phyloP scores from a whole-genome alignment of 2,797 vertebrate species.

The Botia almorhae region DNA sequence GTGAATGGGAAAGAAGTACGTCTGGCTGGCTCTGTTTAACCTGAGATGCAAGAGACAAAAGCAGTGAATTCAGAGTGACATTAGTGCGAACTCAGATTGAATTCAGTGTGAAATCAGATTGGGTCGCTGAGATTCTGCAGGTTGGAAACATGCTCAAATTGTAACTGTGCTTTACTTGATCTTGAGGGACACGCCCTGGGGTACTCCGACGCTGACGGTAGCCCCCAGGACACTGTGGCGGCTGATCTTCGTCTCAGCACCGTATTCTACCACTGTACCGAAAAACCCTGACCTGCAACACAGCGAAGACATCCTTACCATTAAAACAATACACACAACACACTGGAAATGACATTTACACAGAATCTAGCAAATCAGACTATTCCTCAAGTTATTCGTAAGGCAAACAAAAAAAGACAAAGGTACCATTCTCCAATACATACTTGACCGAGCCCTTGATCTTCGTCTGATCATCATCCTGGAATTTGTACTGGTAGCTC shows the following conservation, averaged over 20 bases:
- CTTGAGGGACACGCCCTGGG: conserved; percentile 96
- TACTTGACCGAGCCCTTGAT: conserved; percentile 98
- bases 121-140: not conserved
- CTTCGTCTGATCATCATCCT: conserved; percentile 96
- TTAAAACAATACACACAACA: conserved; percentile 14
- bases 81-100: no score
- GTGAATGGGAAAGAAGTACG: conserved; percentile 97
- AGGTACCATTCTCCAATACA: conserved; percentile 58
- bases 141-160: not conserved
- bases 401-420: not conserved
- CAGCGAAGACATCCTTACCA: not conserved
- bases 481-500: conserved; percentile 99
- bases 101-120: not conserved
- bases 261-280: conserved; percentile 94
- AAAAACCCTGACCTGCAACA: conserved; percentile 92
- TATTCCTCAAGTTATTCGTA: no score
- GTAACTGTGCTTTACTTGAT: conserved; percentile 86
- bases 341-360: not conserved
- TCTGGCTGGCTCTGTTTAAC: conserved; percentile 97
- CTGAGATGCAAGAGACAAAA: conserved; percentile 68
- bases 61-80: not conserved
- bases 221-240: conserved; percentile 94
- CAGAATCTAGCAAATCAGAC: not conserved
- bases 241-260: conserved; percentile 97
- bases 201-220: conserved; percentile 92